Evolutionary conservation across 2,113 vertebrate species (phyloP).

Genomic region (Arenaria interpres): DNA sequence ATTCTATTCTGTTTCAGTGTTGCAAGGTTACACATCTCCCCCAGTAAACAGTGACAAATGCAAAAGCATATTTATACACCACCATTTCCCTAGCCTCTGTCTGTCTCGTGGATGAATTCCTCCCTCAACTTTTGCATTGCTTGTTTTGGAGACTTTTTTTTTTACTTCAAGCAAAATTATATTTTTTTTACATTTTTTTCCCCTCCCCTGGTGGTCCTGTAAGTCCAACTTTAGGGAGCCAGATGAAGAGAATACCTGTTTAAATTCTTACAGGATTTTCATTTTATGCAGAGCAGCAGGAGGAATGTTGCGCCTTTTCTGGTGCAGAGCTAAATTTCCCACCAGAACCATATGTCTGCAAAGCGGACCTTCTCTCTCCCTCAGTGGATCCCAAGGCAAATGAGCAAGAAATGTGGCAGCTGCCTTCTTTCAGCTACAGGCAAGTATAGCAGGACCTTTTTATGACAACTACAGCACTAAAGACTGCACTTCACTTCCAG

Average conservation of each 20-base stretch:
- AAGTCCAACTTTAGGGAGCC: neutral
- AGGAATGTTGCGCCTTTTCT: conserved; percentile 61
- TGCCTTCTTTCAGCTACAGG: conserved; percentile 51
- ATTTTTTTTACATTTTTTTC: neutral
- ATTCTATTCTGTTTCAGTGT: neutral
- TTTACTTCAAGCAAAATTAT: neutral
- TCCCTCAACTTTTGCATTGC: neutral
- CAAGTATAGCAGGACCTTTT: conserved; percentile 49
- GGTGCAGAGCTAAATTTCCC: conserved; percentile 53
- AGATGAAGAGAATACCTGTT: neutral
- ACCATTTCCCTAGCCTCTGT: neutral
- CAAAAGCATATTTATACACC: neutral
- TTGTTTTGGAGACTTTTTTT: neutral
- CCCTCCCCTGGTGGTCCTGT: neutral
- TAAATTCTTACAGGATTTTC: conserved; percentile 59
- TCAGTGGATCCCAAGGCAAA: conserved; percentile 52
- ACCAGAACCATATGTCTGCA: conserved; percentile 53
- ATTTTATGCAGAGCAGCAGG: conserved; percentile 53
- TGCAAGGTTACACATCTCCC: neutral
- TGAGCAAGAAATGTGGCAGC: conserved; percentile 48
- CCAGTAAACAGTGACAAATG: neutral
- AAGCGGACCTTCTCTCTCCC: conserved; percentile 38
- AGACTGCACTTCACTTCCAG: neutral
- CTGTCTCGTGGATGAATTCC: neutral
- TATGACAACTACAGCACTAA: neutral